These are phyloP conservation scores for Ophonus ardosiacus DNA, from an alignment of 2,888 invertebrate species.

Conservation along the genomic window DNA sequence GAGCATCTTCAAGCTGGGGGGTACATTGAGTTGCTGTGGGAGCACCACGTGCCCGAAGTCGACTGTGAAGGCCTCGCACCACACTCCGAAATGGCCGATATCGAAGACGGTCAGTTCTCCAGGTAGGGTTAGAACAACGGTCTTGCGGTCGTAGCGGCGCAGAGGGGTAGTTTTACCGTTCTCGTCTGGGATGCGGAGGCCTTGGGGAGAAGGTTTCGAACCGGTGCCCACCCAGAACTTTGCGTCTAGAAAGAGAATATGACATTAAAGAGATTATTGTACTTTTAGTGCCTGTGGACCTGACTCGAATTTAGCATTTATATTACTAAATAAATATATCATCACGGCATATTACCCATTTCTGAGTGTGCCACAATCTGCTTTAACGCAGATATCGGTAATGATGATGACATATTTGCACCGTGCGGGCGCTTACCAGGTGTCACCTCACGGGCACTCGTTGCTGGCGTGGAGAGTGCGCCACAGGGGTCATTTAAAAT, in stretches of 20 bases:
- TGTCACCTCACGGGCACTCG: too few relatives aligned
- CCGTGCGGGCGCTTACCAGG: too few relatives aligned
- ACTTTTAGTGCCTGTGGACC: too few relatives aligned
- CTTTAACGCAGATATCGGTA: too few relatives aligned
- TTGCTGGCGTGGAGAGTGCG: too few relatives aligned
- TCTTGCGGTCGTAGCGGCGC: slow-evolving; percentile 89
- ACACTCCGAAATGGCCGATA: slow-evolving; percentile 94
- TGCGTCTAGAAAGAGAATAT: slow-evolving; percentile 82
- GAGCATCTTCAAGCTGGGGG: slow-evolving; percentile 94
- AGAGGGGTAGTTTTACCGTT: slow-evolving; percentile 91
- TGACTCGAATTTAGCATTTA: too few relatives aligned
- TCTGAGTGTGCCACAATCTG: too few relatives aligned
- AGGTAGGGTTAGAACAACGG: slow-evolving; percentile 92
- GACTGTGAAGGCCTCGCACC: slow-evolving; percentile 95
- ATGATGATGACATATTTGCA: too few relatives aligned
- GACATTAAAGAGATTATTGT: neutral
- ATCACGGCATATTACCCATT: too few relatives aligned
- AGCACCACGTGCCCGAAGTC: slow-evolving; percentile 93
- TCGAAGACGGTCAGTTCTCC: slow-evolving; percentile 94
- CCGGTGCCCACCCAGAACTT: slow-evolving; percentile 96
- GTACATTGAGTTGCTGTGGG: slow-evolving; percentile 87
- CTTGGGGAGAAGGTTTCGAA: slow-evolving; percentile 87
- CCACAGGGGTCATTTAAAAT: too few relatives aligned
- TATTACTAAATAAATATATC: too few relatives aligned
- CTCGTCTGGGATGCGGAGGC: slow-evolving; percentile 92